phyloP scores from a whole-genome alignment of 1,140 invertebrate genomes.

The Atopsyche davidsoni region DNA sequence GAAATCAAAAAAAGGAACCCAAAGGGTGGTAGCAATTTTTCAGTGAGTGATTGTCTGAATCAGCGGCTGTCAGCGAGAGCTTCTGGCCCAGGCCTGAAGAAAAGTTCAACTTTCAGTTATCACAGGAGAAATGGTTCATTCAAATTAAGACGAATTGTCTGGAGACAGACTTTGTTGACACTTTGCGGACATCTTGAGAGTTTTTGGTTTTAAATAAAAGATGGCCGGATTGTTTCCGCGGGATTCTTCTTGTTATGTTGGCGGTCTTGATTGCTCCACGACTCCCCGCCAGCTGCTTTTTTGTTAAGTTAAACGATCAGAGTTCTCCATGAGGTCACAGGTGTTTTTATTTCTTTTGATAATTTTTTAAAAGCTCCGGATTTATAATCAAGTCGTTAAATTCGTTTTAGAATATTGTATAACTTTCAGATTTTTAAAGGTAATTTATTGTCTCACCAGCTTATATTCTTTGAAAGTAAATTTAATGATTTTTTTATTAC shows the following conservation, averaged over 20 bases:
- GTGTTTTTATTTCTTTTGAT: too few species aligned
- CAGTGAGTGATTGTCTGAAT: slow-evolving; percentile 24
- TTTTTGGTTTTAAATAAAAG: slow-evolving; percentile 26
- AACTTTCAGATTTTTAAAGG: too few species aligned
- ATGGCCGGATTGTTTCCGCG: slow-evolving; percentile 17
- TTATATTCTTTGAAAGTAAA: too few species aligned
- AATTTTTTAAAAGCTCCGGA: too few species aligned
- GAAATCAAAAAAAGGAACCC: slow-evolving; percentile 23
- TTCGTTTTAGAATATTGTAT: too few species aligned
- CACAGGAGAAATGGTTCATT: slow-evolving; percentile 21
- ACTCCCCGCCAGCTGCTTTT: too few species aligned
- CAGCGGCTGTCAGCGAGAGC: slow-evolving; percentile 18
- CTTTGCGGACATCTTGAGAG: slow-evolving; percentile 23
- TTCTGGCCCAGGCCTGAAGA: slow-evolving; percentile 10
- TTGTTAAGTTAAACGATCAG: too few species aligned
- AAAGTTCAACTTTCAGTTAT: slow-evolving; percentile 16
- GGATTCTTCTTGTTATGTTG: slow-evolving; percentile 19
- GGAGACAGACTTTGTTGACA: slow-evolving; percentile 24
- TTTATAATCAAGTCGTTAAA: too few species aligned
- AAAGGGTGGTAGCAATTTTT: slow-evolving; percentile 10
- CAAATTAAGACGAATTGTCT: slow-evolving; percentile 30
- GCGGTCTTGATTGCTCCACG: slow-evolving; percentile 20
- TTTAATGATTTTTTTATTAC: too few species aligned
- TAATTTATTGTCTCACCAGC: too few species aligned
- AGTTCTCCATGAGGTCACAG: background rate